These are phyloP conservation scores for Leptinotarsa haldemani DNA, from an alignment of 2,888 invertebrate species.

Conservation along the genomic window DNA sequence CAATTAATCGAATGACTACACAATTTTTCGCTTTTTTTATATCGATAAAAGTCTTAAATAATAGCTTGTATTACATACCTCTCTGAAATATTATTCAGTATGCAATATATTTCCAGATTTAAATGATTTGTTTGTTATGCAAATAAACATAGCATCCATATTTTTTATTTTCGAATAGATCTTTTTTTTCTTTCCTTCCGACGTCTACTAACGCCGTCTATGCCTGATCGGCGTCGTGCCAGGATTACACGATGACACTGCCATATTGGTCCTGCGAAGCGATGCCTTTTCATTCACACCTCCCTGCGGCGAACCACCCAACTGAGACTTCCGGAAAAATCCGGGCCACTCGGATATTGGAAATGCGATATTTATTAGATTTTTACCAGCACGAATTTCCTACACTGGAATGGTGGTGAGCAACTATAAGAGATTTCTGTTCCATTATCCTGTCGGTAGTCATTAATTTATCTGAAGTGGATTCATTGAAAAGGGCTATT, in stretches of 20 bases:
- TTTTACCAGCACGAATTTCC: slow-evolving; percentile 61
- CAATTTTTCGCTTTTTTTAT: no score
- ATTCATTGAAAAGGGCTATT: background rate
- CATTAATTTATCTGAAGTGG: slow-evolving; percentile 44
- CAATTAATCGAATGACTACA: no score
- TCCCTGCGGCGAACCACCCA: slow-evolving; percentile 45
- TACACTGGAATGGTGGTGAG: slow-evolving; percentile 38
- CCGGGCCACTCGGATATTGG: slow-evolving; percentile 61
- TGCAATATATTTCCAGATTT: no score
- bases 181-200: background rate
- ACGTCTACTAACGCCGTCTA: background rate
- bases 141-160: no score
- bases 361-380: slow-evolving; percentile 63
- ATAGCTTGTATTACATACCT: no score
- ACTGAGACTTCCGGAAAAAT: slow-evolving; percentile 54
- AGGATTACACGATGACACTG: slow-evolving; percentile 58
- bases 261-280: slow-evolving; percentile 57
- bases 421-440: slow-evolving; percentile 40
- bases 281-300: slow-evolving; percentile 50
- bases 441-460: slow-evolving; percentile 45
- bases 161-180: no score
- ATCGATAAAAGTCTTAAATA: no score
- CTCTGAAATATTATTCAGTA: no score
- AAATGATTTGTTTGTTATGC: no score
- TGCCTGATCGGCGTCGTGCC: slow-evolving; percentile 21